A percentile compares a stretch with the other conserved stretches of the same genome.
phyloP scores from a whole-genome alignment of 2,113 vertebrate species.

The Rhinolophus ferrumequinum region DNA sequence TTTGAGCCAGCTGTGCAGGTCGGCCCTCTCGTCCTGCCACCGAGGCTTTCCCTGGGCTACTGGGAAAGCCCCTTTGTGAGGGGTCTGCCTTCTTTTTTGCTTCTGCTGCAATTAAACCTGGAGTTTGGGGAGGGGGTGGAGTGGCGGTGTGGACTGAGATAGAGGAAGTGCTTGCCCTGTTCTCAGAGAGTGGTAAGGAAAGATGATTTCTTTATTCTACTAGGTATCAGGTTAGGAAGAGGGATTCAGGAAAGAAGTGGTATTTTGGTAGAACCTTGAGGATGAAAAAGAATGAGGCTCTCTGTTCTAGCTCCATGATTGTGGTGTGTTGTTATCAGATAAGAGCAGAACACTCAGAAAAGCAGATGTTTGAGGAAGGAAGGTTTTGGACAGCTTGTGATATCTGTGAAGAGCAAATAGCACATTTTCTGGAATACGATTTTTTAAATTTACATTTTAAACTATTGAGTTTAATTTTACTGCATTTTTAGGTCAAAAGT shows the following conservation, averaged over 20 bases:
- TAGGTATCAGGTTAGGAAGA: no score
- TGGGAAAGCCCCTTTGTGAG: accelerated
- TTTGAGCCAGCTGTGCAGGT: accelerated
- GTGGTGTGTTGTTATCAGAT: background rate
- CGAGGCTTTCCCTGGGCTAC: background rate
- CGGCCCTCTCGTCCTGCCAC: accelerated
- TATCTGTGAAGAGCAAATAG: background rate
- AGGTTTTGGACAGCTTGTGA: background rate
- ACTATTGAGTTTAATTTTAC: background rate
- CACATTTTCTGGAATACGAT: background rate
- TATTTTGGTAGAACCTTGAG: background rate
- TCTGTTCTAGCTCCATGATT: accelerated
- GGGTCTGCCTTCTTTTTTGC: background rate
- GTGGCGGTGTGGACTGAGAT: accelerated
- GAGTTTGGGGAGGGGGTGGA: no score
- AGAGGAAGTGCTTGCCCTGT: background rate
- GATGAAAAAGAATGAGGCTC: background rate
- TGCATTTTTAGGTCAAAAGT: background rate
- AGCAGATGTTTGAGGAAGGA: background rate
- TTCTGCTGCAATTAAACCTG: background rate
- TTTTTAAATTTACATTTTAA: background rate
- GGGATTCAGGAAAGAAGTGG: background rate
- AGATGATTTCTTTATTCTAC: background rate
- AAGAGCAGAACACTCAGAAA: no score
- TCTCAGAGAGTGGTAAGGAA: background rate